Evolutionary conservation across 2,797 vertebrate genomes (phyloP).

Genomic region (Sciaenops ocellatus): DNA sequence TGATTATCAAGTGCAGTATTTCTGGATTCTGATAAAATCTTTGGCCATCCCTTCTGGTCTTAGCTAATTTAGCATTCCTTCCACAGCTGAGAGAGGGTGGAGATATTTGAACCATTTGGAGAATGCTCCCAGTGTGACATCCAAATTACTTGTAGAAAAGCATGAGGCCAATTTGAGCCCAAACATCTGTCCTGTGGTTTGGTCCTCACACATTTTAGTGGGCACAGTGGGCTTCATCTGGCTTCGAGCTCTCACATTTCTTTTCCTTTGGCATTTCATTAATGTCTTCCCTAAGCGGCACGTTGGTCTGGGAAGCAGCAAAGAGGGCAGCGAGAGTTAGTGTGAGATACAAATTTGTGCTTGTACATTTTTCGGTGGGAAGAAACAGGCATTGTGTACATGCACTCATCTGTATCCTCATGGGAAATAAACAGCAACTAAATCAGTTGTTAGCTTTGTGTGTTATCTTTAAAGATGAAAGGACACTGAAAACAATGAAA

Average conservation of each 20-base stretch:
- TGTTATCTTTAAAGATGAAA: conserved; percentile 84
- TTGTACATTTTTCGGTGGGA: conserved; percentile 56
- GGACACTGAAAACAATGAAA: conserved; percentile 80
- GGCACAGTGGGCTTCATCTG: conserved; percentile 34
- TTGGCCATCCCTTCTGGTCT: conserved; percentile 40
- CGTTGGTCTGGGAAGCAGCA: conserved; percentile 1
- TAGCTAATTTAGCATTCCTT: conserved; percentile 69
- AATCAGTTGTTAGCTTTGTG: conserved; percentile 76
- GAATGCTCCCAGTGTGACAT: conserved; percentile 80
- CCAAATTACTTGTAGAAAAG: conserved; percentile 65
- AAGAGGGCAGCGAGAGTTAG: conserved; percentile 25
- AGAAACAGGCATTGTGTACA: conserved; percentile 66
- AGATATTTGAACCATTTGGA: conserved; percentile 79
- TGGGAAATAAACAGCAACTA: conserved; percentile 78
- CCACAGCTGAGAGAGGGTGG: conserved; percentile 68
- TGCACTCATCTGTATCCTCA: conserved; percentile 68
- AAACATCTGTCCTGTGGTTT: conserved; percentile 79
- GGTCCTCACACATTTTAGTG: conserved; percentile 48
- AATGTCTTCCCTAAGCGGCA: conserved; percentile 46
- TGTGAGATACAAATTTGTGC: conserved; percentile 37
- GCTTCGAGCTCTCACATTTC: conserved; percentile 27
- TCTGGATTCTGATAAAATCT: conserved; percentile 49
- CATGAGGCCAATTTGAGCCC: conserved; percentile 64
- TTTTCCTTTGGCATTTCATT: conserved; percentile 48
- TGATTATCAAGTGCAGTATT: conserved; percentile 40